Evolutionary conservation across 2,797 vertebrate species (phyloP), one percentile per base, ranked within the genome.

Genomic region (Halcyon badia): DNA sequence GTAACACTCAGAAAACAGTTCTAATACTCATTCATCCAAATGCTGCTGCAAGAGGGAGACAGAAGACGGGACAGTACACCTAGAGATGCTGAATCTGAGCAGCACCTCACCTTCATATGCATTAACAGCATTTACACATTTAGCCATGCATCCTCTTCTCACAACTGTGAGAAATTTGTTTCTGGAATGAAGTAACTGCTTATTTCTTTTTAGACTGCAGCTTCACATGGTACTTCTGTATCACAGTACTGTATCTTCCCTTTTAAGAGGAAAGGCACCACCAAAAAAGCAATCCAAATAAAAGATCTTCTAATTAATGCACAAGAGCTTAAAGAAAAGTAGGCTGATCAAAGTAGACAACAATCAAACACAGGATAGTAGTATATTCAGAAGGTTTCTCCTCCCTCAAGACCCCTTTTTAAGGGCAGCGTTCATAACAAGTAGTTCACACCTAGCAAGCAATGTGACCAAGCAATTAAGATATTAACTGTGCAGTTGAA

Each of bases 1-100:
- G 81, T 25, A 79, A 66, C 68, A 73, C 64, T 77, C 71, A 89
- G 60, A 96, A 91, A 96, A 94, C 84, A 94, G 62, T 90, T 83
- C 71, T 72, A 35, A 56, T 72, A 54, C 17, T 61, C 92, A 93
- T 88, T 70, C 86, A 68, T 41, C 69, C 65, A 83, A 90, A 46
- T 9, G 56, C 39, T 71, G 15, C 49, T 65, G 54, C 68, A 94
- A 41, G 31, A 92, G 30, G 39, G 25, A 70, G 69, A 65, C 15
- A 81, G 22, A 71, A 60, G 57, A 61, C 44, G 26, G 62, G 72
- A 65, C 41, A 83, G 54, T 42, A 87, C 79, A 81, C n/a, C 26
- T 81, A 83, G 61, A 65, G 48, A 70, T 57, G 46, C 6, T 75
- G 56, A 54, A 86, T 60, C 84, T 64, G 61, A 73, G 24, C 83